Percentiles rank a stretch among this genome's conserved stretches.
phyloP scores from a whole-genome alignment of 2,113 vertebrate genomes.

The Clarias gariepinus region DNA sequence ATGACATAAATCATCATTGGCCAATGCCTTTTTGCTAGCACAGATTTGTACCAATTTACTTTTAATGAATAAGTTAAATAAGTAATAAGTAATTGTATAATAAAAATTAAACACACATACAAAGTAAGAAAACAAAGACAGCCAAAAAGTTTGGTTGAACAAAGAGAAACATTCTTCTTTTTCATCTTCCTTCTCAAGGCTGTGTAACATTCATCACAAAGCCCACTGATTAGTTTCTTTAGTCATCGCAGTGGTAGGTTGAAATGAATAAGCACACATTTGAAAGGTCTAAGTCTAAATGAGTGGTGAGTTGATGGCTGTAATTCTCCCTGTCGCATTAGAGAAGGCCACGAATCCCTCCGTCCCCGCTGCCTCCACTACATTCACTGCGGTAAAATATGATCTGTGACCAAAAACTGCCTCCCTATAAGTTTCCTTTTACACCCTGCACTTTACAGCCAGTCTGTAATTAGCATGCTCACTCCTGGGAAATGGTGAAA shows the following conservation, averaged over 20 bases:
- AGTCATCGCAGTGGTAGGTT: neutral
- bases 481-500: neutral
- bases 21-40: too few relatives aligned
- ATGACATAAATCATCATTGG: too few relatives aligned
- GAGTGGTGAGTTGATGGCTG: neutral
- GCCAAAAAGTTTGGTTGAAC: too few relatives aligned
- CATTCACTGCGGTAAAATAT: slow-evolving; percentile 18
- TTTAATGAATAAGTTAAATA: too few relatives aligned
- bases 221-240: neutral
- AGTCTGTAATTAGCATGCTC: neutral
- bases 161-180: too few relatives aligned
- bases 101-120: neutral
- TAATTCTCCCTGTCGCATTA: neutral
- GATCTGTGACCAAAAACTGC: neutral
- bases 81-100: too few relatives aligned
- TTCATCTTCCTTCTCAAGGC: neutral
- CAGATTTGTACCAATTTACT: too few relatives aligned
- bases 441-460: slow-evolving; percentile 19
- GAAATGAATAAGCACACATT: neutral
- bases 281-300: neutral
- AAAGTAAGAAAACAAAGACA: neutral
- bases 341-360: neutral
- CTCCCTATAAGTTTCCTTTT: neutral
- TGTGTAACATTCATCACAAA: neutral
- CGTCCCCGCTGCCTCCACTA: neutral